phyloP scores from a whole-genome alignment of 2,888 invertebrate genomes.

The Bombylius major region DNA sequence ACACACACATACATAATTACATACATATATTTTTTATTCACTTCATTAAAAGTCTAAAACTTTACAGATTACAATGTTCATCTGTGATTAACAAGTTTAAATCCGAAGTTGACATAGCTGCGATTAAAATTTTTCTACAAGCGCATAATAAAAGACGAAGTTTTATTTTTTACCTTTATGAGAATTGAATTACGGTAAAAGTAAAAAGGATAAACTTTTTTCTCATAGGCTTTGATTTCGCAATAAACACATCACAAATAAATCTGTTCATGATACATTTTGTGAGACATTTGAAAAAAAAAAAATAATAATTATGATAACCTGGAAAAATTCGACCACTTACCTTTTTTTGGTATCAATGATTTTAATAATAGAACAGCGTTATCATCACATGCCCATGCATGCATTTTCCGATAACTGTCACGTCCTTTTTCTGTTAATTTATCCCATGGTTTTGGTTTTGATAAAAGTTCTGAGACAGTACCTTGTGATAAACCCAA shows the following conservation, averaged over 20 bases:
- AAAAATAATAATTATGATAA: not conserved
- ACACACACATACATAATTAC: too few relatives aligned
- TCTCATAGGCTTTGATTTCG: not conserved
- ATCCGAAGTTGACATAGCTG: not conserved
- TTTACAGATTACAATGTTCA: not conserved
- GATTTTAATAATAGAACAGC: constrained; percentile 95
- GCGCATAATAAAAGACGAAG: not conserved
- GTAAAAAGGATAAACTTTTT: too few relatives aligned
- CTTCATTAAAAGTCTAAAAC: too few relatives aligned
- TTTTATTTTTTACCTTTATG: too few relatives aligned
- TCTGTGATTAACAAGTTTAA: not conserved
- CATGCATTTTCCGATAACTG: constrained; percentile 98
- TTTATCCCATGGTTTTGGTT: constrained; percentile 99
- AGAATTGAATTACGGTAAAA: too few relatives aligned
- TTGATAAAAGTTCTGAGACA: constrained; percentile 93
- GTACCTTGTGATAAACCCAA: constrained; percentile 95
- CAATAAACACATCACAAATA: not conserved
- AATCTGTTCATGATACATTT: not conserved
- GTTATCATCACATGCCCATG: constrained; percentile 96
- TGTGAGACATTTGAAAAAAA: not conserved
- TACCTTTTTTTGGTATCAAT: constrained; percentile 96
- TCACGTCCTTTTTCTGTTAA: constrained; percentile 98
- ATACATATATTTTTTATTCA: too few relatives aligned
- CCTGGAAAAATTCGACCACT: constrained; percentile 28
- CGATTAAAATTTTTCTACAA: not conserved